These are phyloP conservation scores for Silvanus unidentatus DNA, from an alignment of 2,888 invertebrate species.

Conservation along the genomic window DNA sequence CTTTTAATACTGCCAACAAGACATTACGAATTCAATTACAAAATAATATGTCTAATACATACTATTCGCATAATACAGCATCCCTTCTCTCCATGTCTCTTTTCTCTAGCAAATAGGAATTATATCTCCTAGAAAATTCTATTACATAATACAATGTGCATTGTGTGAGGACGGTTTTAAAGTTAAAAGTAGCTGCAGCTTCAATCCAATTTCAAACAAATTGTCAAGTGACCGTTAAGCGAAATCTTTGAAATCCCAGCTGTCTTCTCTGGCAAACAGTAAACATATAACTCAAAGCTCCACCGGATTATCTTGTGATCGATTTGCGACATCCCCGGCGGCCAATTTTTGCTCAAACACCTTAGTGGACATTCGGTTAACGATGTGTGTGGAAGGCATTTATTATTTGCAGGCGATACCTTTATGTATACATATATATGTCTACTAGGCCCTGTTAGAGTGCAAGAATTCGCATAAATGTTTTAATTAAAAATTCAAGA, in stretches of 20 bases:
- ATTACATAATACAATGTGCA: too few species aligned
- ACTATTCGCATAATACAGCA: too few species aligned
- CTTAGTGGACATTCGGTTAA: conserved; percentile 13
- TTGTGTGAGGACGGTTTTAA: conserved; percentile 17
- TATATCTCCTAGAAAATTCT: too few species aligned
- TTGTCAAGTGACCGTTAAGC: conserved; percentile 44
- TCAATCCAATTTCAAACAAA: conserved; percentile 44
- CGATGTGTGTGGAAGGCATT: conserved; percentile 14
- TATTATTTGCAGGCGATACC: too few species aligned
- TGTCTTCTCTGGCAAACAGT: conserved; percentile 38
- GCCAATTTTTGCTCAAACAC: conserved; percentile 29
- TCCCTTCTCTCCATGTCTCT: conserved; percentile 14
- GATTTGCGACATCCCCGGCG: conserved; percentile 36
- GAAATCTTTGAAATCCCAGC: conserved; percentile 43
- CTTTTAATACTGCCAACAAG: too few species aligned
- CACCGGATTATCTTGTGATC: conserved; percentile 41
- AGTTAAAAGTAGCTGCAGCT: conserved; percentile 26
- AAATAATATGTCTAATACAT: too few species aligned
- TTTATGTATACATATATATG: too few species aligned
- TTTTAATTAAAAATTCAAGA: too few species aligned
- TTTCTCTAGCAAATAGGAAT: too few species aligned
- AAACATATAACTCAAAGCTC: conserved; percentile 42
- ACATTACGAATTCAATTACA: too few species aligned
- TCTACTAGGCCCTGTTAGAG: too few species aligned
- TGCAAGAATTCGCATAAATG: too few species aligned